Base-by-base conservation (phyloP, 2,797 vertebrate species). In the Pangasius macronema region DNA sequence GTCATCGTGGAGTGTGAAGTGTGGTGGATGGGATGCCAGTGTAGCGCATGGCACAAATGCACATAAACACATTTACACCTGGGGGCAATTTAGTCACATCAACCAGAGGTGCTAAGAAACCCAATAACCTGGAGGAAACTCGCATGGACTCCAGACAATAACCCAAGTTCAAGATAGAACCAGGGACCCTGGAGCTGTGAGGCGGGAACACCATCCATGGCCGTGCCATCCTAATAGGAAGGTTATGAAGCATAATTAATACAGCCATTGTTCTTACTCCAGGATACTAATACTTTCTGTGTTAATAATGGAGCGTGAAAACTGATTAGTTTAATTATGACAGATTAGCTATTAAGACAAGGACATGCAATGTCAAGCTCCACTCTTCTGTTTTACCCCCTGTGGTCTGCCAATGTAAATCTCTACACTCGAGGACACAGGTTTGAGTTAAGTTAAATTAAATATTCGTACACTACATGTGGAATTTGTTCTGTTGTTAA, bases 281-380 rank as follows among this genome's bases (percentile, higher is more conserved):
- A 24, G 61, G 18, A 68, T 22, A 7, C 8, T 22, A 67, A 33
- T 9, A 33, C 61, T 83, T 16, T 65, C 49, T 65, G 9, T 22
- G n/a, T 30, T 83, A 67, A 67, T 83, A 51, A 67, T 68, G 63
- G 22, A 83, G 81, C 61, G 4, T 67, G n/a, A 51, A 83, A 33
- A 51, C 7, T 67, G 42, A 83, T 83, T 67, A 33, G 46, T 65
- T 30, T 65, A 30, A 65, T 67, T 49, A 82, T 82, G 59, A 65
- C 27, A 33, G 81, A 67, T 68, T 51, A 63, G 10, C 61, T 67
- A 67, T 67, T 33, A 83, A 67, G 61, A 83, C 63, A 83, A 67
- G 61, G 81, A 67, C 59, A 20, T 11, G 39, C 59, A 65, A 65
- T 49, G 80, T 82, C 80, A 82, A 10, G 1, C 27, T 82, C 42